Conservation (phyloP, 2,113 vertebrate genomes). For the Dipodomys spectabilis region DNA sequence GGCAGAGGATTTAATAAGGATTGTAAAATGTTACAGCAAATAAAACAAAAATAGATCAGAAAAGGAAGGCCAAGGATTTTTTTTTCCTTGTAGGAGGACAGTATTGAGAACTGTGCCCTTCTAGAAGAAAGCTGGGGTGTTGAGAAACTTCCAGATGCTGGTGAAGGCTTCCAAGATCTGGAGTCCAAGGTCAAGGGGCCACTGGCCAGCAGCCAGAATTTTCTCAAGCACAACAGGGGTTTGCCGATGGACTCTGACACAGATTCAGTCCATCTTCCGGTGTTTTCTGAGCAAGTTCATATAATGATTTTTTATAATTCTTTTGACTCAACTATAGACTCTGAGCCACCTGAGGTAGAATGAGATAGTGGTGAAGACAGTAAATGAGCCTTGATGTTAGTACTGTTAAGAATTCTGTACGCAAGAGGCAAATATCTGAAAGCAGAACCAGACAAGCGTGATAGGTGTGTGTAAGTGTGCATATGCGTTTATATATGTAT, state of each 20-base stretch:
- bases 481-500: not conserved
- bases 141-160: not conserved
- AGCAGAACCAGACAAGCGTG: not conserved
- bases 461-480: not conserved
- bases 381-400: not conserved
- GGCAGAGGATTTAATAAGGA: not conserved
- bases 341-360: too few species aligned
- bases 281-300: not conserved
- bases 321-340: not conserved
- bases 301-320: not conserved
- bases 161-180: not conserved
- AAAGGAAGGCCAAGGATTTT: not conserved
- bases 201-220: not conserved
- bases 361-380: not conserved
- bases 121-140: not conserved
- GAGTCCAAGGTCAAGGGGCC: not conserved
- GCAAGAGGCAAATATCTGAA: not conserved
- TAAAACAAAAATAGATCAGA: not conserved
- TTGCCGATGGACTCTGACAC: not conserved
- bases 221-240: not conserved
- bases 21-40: not conserved
- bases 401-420: not conserved
- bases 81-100: not conserved
- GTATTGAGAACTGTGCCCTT: not conserved
- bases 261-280: not conserved